phyloP scores from a whole-genome alignment of 2,888 invertebrate species.

The Lordiphosa fenestrarum region DNA sequence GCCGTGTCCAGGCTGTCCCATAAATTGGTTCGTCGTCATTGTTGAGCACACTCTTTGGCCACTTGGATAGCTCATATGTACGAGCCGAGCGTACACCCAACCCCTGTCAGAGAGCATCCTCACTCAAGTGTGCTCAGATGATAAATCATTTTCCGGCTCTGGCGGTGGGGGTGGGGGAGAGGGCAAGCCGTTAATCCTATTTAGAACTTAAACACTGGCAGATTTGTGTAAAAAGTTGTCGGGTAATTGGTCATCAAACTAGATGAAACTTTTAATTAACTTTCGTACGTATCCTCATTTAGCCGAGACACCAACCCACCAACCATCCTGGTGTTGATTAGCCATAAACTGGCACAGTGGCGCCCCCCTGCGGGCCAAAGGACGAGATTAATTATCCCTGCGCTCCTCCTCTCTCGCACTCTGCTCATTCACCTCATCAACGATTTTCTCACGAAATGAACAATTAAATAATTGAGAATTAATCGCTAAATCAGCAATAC shows the following conservation, averaged over 20 bases:
- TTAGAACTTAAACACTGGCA: constrained; percentile 41
- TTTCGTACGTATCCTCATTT: constrained; percentile 18
- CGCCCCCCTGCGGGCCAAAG: constrained; percentile 46
- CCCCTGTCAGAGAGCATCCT: constrained; percentile 28
- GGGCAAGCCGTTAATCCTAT: constrained; percentile 59
- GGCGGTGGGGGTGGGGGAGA: constrained; percentile 2
- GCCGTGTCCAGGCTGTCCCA: constrained; percentile 39
- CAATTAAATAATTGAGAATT: constrained; percentile 63
- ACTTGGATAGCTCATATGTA: constrained; percentile 40
- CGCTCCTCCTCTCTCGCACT: not conserved
- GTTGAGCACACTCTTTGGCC: constrained; percentile 48
- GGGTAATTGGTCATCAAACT: not conserved
- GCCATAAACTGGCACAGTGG: constrained; percentile 63
- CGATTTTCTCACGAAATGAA: constrained; percentile 63
- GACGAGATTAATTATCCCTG: not conserved
- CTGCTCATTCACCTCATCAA: constrained; percentile 24
- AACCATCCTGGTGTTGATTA: constrained; percentile 50
- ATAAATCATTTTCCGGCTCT: constrained; percentile 61
- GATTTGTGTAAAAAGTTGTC: not conserved
- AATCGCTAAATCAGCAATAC: constrained; percentile 25
- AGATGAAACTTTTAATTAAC: constrained; percentile 36
- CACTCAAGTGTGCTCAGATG: constrained; percentile 56
- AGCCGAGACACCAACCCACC: constrained; percentile 63
- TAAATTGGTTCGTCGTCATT: constrained; percentile 65
- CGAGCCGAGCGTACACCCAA: constrained; percentile 14